Base-by-base conservation (phyloP, 2,797 vertebrate genomes). In the Austrolebias charrua region DNA sequence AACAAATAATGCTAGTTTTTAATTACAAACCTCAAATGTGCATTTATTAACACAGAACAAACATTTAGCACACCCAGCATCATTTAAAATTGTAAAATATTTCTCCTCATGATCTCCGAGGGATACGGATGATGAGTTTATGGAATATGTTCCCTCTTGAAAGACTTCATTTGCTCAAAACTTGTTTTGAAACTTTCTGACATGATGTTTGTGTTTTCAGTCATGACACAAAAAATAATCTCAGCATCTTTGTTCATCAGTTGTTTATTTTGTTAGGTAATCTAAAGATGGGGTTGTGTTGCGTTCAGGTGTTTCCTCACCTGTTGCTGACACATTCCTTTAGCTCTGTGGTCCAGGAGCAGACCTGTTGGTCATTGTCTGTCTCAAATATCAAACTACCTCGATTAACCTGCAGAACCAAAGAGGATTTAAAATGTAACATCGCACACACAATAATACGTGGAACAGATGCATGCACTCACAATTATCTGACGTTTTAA, bases 281-380 rank as follows among this genome's bases (percentile, higher is more conserved):
- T 2, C 2, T 18, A 13, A n/a, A 29, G 24, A n/a, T 14, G 12
- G 19, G 13, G 18, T 13, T 9, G 56, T 54, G 5, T 20, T 12
- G 57, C 24, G 4, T 55, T 43, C 38, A n/a, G 56, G 45, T 38
- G 35, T 54, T 54, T 55, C 35, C 93, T 93, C 82, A 98, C 96
- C 95, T 94, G 84, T 87, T 92, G 88, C 53, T 91, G 60, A 91
- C 86, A 33, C 93, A 94, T 49, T 94, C 93, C 81, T 83, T 91
- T 48, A 99, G 94, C 87, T 96, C 96, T 0, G 94, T 92, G 35
- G 93, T 95, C 97, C 97, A 99, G 19, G 93, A 93, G 76, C 84
- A 94, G 86, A 98, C 92, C 91, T 97, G 96, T 87, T 96, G 95
- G 82, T 97, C 95, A 0, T 96, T 96, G 72, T 93, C 94, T 0